A percentile compares a stretch with the other conserved stretches of the same genome.
These are phyloP conservation scores for Macheiramphus alcinus DNA, from an alignment of 2,113 vertebrate genomes.

Conservation along the genomic window DNA sequence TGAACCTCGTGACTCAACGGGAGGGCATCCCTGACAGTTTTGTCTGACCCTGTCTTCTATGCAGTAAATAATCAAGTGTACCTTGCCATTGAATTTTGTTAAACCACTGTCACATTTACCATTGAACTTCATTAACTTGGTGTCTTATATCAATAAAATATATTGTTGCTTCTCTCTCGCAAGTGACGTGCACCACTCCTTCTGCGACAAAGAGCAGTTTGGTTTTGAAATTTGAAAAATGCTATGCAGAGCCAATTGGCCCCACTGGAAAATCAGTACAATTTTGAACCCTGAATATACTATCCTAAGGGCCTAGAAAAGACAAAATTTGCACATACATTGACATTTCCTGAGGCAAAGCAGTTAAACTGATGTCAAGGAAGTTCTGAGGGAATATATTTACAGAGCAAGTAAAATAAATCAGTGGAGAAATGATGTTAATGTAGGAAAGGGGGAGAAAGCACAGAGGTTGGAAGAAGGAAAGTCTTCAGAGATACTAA, in stretches of 20 bases:
- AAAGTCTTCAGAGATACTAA: background rate
- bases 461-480: background rate
- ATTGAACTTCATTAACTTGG: too few species aligned
- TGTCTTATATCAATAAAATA: too few species aligned
- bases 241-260: fast-evolving
- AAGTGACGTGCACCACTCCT: too few species aligned
- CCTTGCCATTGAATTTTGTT: too few species aligned
- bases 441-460: background rate
- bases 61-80: too few species aligned
- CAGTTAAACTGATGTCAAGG: background rate
- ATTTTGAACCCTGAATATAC: background rate
- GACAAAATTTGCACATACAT: background rate
- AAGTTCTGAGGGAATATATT: background rate
- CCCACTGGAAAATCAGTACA: background rate
- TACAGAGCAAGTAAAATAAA: background rate
- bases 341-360: background rate
- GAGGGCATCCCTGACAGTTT: too few species aligned
- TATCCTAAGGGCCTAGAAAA: background rate
- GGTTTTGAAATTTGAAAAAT: background rate
- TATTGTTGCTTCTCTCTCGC: too few species aligned
- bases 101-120: too few species aligned
- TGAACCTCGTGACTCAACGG: too few species aligned
- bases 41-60: too few species aligned
- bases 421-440: background rate
- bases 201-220: background rate